phyloP scores from a whole-genome alignment of 2,113 vertebrate species.

The Ochotona princeps region DNA sequence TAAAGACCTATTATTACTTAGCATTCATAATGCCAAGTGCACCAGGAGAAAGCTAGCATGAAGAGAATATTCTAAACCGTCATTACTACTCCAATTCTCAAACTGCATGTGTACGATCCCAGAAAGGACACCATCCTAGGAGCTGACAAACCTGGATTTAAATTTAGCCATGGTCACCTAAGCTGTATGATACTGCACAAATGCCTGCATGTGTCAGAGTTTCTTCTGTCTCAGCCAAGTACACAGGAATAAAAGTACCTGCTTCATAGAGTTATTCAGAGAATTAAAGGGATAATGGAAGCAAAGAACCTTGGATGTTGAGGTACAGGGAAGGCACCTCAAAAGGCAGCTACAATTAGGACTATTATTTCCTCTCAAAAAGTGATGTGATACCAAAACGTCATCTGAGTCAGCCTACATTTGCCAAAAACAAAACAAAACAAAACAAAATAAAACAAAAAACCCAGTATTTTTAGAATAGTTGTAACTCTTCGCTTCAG shows the following conservation, averaged over 20 bases:
- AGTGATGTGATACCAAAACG: neutral
- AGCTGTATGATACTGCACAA: neutral
- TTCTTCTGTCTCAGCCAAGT: constrained; percentile 7
- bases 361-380: neutral
- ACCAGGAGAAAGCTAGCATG: neutral
- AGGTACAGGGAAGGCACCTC: neutral
- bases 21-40: too few species aligned
- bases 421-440: neutral
- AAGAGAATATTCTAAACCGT: neutral
- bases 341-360: neutral
- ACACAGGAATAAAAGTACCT: neutral
- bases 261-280: neutral
- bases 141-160: neutral
- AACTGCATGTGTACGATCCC: neutral
- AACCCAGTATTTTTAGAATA: neutral
- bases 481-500: neutral
- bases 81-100: neutral
- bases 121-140: neutral
- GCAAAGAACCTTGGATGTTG: neutral
- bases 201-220: neutral
- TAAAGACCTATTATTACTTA: neutral
- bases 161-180: neutral
- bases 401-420: neutral
- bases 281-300: neutral
- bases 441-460: too few species aligned